phyloP scores from a whole-genome alignment of 2,797 vertebrate species.

The Otolemur crassicaudatus region DNA sequence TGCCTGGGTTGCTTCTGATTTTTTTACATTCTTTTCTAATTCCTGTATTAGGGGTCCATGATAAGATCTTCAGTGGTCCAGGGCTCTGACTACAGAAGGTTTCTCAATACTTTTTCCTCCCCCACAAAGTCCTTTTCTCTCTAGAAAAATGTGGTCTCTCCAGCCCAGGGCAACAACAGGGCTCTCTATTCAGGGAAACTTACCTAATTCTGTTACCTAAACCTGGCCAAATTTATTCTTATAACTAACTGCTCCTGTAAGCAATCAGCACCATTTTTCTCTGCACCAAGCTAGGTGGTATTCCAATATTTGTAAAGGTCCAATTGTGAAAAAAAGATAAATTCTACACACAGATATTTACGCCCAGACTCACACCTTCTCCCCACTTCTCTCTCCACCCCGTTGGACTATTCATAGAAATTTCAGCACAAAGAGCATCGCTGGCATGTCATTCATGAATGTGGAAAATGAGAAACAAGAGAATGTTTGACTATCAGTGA shows the following conservation, averaged over 20 bases:
- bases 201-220: background rate
- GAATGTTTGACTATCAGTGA: background rate
- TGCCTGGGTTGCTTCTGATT: background rate
- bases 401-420: background rate
- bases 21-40: slow-evolving; percentile 45
- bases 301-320: background rate
- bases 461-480: background rate
- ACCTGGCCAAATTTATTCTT: background rate
- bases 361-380: background rate
- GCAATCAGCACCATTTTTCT: background rate
- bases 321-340: background rate
- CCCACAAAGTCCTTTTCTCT: background rate
- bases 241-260: background rate
- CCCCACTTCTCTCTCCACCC: background rate
- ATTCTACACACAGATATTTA: background rate
- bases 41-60: background rate
- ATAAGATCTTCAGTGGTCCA: background rate
- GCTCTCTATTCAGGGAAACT: background rate
- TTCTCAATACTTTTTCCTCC: background rate
- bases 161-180: background rate
- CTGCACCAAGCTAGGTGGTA: background rate
- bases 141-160: background rate
- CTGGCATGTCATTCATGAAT: background rate
- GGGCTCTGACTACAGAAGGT: background rate
- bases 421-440: background rate